A percentile compares a stretch with the other conserved stretches of the same genome.
These are phyloP conservation scores for Arrhopalites spinosus DNA, from an alignment of 2,888 invertebrate genomes.

Conservation along the genomic window DNA sequence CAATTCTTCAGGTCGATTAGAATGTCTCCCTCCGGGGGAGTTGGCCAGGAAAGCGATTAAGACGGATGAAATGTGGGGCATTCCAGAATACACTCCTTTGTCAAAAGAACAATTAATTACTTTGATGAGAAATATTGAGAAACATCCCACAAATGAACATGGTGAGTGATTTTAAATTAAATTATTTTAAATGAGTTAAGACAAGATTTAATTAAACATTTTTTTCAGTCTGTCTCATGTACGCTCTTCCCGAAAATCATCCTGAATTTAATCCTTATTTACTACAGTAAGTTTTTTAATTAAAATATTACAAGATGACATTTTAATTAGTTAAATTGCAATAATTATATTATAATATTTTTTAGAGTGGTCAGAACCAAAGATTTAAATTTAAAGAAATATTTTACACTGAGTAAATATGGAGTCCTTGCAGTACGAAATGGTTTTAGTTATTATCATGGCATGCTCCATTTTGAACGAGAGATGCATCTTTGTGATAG, in stretches of 20 bases:
- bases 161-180: too few relatives aligned
- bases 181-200: too few relatives aligned
- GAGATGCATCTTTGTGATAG: constrained; percentile 51
- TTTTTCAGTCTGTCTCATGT: constrained; percentile 47
- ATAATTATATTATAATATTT: background rate
- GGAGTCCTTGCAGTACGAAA: constrained; percentile 72
- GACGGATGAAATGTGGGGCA: constrained; percentile 50
- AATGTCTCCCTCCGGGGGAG: constrained; percentile 51
- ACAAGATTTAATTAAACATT: too few relatives aligned
- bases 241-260: constrained; percentile 36
- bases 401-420: constrained; percentile 78
- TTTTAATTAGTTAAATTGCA: background rate
- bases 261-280: constrained; percentile 51
- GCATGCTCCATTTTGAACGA: constrained; percentile 47
- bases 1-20: constrained; percentile 38
- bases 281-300: constrained; percentile 41
- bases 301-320: background rate
- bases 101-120: constrained; percentile 43
- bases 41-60: constrained; percentile 45
- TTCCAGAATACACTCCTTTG: constrained; percentile 46
- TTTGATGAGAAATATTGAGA: constrained; percentile 47
- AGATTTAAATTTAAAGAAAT: constrained; percentile 71
- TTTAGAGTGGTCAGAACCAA: constrained; percentile 74
- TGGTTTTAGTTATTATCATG: constrained; percentile 47
- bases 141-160: constrained; percentile 51